These are phyloP conservation scores for Sander vitreus DNA, from an alignment of 2,113 vertebrate genomes.

Conservation along the genomic window DNA sequence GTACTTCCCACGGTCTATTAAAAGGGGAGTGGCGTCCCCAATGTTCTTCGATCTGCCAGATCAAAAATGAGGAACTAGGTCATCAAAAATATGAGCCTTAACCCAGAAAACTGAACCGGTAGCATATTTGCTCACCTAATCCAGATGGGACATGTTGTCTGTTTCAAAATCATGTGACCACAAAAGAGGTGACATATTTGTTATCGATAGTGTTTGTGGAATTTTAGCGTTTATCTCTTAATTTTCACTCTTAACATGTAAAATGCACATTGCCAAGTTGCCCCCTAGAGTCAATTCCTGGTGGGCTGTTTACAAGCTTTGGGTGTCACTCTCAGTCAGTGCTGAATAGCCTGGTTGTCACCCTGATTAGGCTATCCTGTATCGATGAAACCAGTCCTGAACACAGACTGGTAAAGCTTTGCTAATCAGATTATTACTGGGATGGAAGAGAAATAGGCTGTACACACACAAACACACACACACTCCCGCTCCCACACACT, in stretches of 20 bases:
- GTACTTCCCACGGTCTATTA: conserved; percentile 76
- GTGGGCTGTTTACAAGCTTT: conserved; percentile 44
- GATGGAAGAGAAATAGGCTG: conserved; percentile 50
- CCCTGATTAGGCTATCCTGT: conserved; percentile 70
- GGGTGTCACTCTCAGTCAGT: conserved; percentile 50
- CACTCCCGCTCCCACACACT: conserved; percentile 25
- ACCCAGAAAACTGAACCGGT: conserved; percentile 20
- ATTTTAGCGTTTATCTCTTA: background rate
- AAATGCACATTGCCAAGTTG: background rate
- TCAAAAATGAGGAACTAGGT: conserved; percentile 75
- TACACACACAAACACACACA: conserved; percentile 39
- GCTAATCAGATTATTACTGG: conserved; percentile 79
- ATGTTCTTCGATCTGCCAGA: conserved; percentile 25
- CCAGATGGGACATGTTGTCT: background rate
- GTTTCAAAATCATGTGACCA: background rate
- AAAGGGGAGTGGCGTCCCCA: conserved; percentile 53
- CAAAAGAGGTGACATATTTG: background rate
- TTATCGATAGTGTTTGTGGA: background rate
- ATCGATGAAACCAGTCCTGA: conserved; percentile 75
- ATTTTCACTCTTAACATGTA: background rate
- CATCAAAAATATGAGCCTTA: conserved; percentile 53
- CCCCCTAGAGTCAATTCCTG: conserved; percentile 4
- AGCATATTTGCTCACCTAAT: conserved; percentile 22
- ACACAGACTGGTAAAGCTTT: conserved; percentile 76
- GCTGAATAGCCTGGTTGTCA: conserved; percentile 61